Conservation (phyloP, 2,888 invertebrate genomes). For the Eristalis pertinax region DNA sequence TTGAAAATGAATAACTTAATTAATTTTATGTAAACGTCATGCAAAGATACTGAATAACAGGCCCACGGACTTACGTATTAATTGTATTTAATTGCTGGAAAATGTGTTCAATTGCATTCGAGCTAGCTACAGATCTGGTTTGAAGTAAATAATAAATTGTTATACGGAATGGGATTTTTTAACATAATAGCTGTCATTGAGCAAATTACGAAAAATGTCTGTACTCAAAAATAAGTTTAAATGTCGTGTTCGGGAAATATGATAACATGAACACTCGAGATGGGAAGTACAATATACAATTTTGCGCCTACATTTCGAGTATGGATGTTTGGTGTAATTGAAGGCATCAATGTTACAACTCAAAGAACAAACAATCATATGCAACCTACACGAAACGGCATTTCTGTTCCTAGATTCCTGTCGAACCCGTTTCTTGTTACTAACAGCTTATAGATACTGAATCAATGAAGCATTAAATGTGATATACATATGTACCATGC, state of each 20-base stretch:
- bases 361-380: background rate
- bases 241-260: too few species aligned
- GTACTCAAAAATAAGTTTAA: too few species aligned
- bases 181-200: background rate
- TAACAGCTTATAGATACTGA: background rate
- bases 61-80: conserved; percentile 23
- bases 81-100: conserved; percentile 48
- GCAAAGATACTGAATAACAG: conserved; percentile 65
- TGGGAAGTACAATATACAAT: background rate
- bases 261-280: too few species aligned
- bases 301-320: background rate
- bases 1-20: conserved; percentile 67
- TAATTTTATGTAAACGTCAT: conserved; percentile 68
- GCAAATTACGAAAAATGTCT: background rate
- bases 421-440: conserved; percentile 7
- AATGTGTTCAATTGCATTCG: conserved; percentile 46
- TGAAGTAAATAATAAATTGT: background rate
- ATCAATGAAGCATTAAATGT: background rate
- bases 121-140: conserved; percentile 24
- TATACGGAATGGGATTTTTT: background rate
- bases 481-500: background rate
- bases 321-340: background rate
- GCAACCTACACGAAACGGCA: conserved; percentile 7
- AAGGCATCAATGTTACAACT: background rate
- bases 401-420: conserved; percentile 9